Base-by-base conservation (phyloP, 1,140 invertebrate genomes). In the Reticulitermes speratus region DNA sequence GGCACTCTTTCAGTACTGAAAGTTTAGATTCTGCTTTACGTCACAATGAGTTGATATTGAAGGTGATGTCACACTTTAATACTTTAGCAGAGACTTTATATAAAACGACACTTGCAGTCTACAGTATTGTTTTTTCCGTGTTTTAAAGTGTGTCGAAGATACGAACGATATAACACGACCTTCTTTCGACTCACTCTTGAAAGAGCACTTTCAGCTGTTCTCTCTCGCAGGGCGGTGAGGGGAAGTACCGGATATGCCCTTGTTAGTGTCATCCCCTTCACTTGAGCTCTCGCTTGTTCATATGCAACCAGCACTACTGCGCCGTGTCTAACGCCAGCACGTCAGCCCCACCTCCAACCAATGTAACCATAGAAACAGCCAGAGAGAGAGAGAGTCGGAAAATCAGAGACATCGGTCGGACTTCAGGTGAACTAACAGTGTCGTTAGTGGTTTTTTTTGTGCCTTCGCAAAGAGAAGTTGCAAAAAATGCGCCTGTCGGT, bases 251-350 rank as follows among this genome's bases (percentile, higher is more conserved):
- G 65, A 25, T 75, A 25, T 75, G 65, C n/a, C 65, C n/a, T 75
- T 75, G 25, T 11, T 30, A 75, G n/a, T 30, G n/a, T 25, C 65
- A 75, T 30, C 65, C 65, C 65, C n/a, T 75, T n/a, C 8, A 8
- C 16, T 65, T 21, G 59, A 65, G 14, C 59, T 65, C 59, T 65
- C 59, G 59, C 65, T 30, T 75, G 65, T 75, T 3, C 65, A 30
- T 75, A 75, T 75, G 65, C 65, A 75, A 75, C 65, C 65, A 75
- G 25, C 65, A 75, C 65, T 75, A 75, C 65, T 75, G 65, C 65
- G 65, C 65, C n/a, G 65, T 75, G 21, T 65, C 16, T 65, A 65
- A 65, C 25, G 65, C 65, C n/a, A 8, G 65, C n/a, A 75, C 52
- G 25, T 75, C 25, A 25, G n/a, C n/a, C n/a, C 65, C 65, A 2